Percentiles rank a stretch among this genome's conserved stretches.
Conservation (phyloP, 2,113 vertebrate genomes). For the Myrmecobius fasciatus region DNA sequence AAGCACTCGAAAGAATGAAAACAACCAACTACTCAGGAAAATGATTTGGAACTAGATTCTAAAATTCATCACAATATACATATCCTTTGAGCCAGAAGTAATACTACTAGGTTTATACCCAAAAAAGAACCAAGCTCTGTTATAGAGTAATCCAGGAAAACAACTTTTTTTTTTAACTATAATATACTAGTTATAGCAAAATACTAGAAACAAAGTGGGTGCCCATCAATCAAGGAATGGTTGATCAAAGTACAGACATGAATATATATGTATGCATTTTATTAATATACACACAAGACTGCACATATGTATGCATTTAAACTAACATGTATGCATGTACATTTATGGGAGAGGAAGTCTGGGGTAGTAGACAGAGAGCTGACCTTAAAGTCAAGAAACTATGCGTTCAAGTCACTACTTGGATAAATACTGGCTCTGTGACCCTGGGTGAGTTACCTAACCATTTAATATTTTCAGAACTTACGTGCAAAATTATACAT, state of each 20-base stretch:
- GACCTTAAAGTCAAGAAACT: neutral
- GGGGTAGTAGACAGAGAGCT: neutral
- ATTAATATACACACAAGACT: neutral
- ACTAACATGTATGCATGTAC: neutral
- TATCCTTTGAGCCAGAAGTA: neutral
- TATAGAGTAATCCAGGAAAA: neutral
- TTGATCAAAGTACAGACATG: neutral
- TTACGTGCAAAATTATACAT: neutral
- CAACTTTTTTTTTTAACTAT: neutral
- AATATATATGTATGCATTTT: neutral
- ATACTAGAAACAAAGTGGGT: neutral
- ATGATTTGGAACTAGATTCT: neutral
- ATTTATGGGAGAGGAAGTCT: neutral
- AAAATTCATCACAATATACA: neutral
- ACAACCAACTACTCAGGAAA: neutral
- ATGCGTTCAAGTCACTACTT: too few relatives aligned
- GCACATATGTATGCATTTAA: too few relatives aligned
- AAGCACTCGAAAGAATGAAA: neutral
- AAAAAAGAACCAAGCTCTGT: neutral
- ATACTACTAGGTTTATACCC: neutral
- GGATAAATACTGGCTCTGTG: neutral
- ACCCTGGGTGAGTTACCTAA: neutral
- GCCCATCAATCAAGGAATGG: neutral
- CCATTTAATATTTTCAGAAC: neutral
- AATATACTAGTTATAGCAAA: neutral